A percentile compares a stretch with the other conserved stretches of the same genome.
phyloP scores from a whole-genome alignment of 1,140 invertebrate genomes.

The Drosophila saltans region DNA sequence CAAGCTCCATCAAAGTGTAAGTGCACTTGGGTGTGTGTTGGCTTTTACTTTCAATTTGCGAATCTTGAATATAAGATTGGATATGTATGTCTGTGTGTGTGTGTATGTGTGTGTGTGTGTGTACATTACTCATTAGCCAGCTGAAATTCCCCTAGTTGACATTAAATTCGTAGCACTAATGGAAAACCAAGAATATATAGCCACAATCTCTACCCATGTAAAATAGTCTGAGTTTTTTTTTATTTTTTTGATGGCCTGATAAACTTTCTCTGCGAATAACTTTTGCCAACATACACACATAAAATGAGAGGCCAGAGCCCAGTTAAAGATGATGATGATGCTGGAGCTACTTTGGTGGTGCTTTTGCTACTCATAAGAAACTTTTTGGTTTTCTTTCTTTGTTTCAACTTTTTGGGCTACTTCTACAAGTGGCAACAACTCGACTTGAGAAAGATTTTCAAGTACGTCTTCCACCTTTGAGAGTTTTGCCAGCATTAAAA shows the following conservation, averaged over 20 bases:
- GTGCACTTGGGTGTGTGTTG: constrained; percentile 45
- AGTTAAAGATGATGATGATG: constrained; percentile 31
- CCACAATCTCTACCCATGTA: constrained; percentile 18
- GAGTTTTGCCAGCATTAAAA: constrained; percentile 31
- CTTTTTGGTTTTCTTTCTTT: constrained; percentile 52
- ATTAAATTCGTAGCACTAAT: constrained; percentile 48
- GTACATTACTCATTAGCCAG: constrained; percentile 39
- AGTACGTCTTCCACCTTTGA: constrained; percentile 44
- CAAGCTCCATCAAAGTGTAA: constrained; percentile 45
- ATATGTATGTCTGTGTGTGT: neutral
- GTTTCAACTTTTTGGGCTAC: constrained; percentile 55
- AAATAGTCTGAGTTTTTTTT: constrained; percentile 10
- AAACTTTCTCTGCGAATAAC: constrained; percentile 74
- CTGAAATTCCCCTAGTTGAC: constrained; percentile 6
- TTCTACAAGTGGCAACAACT: constrained; percentile 48
- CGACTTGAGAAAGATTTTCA: constrained; percentile 45
- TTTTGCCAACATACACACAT: constrained; percentile 54
- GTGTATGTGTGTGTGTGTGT: neutral
- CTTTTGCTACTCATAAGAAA: constrained; percentile 25
- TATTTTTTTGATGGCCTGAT: constrained; percentile 52
- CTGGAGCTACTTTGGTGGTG: constrained; percentile 42
- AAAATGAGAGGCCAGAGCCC: constrained; percentile 30
- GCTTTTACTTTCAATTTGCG: constrained; percentile 66
- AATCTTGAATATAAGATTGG: constrained; percentile 1
- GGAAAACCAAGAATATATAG: constrained; percentile 38